phyloP scores from a whole-genome alignment of 2,888 invertebrate species.

The Omphaloscelis lunosa region DNA sequence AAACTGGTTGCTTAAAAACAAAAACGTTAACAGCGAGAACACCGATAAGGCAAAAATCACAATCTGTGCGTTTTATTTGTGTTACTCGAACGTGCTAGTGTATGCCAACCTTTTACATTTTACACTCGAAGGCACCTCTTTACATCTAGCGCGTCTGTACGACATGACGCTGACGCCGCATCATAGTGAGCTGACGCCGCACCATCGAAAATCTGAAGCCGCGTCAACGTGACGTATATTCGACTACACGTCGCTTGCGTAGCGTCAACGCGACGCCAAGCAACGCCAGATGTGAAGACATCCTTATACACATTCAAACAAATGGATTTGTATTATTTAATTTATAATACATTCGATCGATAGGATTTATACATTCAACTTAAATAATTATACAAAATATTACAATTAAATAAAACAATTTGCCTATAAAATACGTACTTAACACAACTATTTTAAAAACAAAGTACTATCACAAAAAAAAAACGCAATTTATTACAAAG shows the following conservation, averaged over 20 bases:
- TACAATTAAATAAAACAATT: not conserved
- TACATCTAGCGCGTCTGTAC: constrained; percentile 20
- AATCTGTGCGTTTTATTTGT: constrained; percentile 78
- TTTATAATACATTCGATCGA: constrained; percentile 38
- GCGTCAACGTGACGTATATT: not conserved
- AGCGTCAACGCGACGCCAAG: not conserved
- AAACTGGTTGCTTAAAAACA: constrained; percentile 68
- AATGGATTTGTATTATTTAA: constrained; percentile 32
- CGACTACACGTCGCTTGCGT: not conserved
- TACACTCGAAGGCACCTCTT: constrained; percentile 24
- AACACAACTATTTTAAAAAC: not conserved
- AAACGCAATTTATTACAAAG: not conserved
- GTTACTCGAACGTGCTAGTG: constrained; percentile 66
- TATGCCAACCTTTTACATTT: constrained; percentile 53
- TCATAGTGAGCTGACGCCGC: too few relatives aligned
- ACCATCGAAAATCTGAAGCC: not conserved
- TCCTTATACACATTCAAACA: constrained; percentile 44
- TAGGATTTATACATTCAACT: constrained; percentile 39
- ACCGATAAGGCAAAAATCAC: constrained; percentile 83
- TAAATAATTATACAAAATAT: constrained; percentile 1
- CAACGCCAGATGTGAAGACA: constrained; percentile 21
- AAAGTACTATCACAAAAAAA: constrained; percentile 11
- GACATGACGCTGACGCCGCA: not conserved
- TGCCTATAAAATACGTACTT: not conserved
- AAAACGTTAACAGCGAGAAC: constrained; percentile 76